Evolutionary conservation across 2,888 invertebrate genomes (phyloP).

Genomic region (Hirtodrosophila histrioides): DNA sequence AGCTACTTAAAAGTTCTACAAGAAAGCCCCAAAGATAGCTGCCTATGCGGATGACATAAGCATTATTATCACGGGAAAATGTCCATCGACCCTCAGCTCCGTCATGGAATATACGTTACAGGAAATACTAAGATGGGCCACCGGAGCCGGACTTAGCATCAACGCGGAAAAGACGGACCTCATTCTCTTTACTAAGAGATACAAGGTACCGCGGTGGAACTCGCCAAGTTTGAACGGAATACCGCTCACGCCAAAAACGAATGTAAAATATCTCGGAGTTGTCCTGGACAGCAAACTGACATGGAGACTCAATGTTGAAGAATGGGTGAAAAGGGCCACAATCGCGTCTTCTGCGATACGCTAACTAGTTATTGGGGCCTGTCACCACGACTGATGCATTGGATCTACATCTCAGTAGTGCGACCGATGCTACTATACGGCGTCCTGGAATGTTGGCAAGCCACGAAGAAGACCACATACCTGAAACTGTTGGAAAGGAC

Average conservation of each 20-base stretch:
- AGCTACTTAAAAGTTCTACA: too few relatives aligned
- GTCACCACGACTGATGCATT: neutral
- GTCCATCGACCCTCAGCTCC: too few relatives aligned
- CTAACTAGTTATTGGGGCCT: neutral
- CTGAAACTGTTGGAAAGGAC: neutral
- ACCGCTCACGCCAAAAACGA: too few relatives aligned
- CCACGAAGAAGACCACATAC: neutral
- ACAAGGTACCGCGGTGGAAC: neutral
- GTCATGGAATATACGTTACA: too few relatives aligned
- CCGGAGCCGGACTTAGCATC: neutral
- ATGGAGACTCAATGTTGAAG: neutral
- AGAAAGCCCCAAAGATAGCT: too few relatives aligned
- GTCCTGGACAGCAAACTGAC: neutral
- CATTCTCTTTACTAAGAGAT: conserved; percentile 1
- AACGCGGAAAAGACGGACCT: neutral
- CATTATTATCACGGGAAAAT: too few relatives aligned
- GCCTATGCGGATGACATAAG: too few relatives aligned
- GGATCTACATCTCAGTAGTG: neutral
- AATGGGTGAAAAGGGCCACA: neutral
- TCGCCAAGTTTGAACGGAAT: too few relatives aligned
- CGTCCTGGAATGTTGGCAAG: neutral
- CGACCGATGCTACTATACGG: neutral
- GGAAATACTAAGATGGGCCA: too few relatives aligned
- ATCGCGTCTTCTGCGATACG: neutral
- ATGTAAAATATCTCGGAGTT: too few relatives aligned